Evolutionary conservation across 2,797 vertebrate genomes (phyloP), one percentile per base, ranked within the genome.

Genomic region (Sylvia borin): DNA sequence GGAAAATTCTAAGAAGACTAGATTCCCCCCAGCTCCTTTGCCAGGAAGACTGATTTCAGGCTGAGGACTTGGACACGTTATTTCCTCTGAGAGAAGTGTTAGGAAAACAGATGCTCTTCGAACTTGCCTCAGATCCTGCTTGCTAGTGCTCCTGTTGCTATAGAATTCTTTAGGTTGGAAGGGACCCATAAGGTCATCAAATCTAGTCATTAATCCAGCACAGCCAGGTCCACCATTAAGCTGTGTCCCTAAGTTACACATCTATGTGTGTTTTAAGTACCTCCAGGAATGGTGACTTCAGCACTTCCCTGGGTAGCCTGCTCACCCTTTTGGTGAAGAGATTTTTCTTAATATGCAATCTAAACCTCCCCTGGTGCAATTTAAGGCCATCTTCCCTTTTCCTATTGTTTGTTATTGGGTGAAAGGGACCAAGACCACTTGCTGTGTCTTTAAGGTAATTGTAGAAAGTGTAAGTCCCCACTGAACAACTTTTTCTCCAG

Each of bases 31-130:
- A 53, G 4, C 11, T 70, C 3, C 13, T 71, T 76, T 92, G 90
- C 40, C 34, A 92, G 48, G 14, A 86, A 60, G 42, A 19, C 24
- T 51, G 27, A 78, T 53, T 62, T 79, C 40, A 71, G 61, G 19
- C 27, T 61, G 64, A 55, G 42, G 53, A 58, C 14, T 73, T 1
- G 0, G 29, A 58, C 10, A 50, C 0, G 0, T 72, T 68, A 26
- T 48, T 88, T 90, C 60, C 29, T 74, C 36, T 38, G 15, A 13
- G 38, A 76, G 10, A 17, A 61, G 9, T 36, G 10, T 65, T 73
- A 65, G 34, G 72, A 62, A 85, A 90, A 40, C 16, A 75, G 53
- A 60, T 48, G 11, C 10, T 68, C 42, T 81, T 60, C 57, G 38
- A 92, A 62, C 16, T 78, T 88, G 60, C 10, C 55, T 94, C 40